phyloP scores from a whole-genome alignment of 2,113 vertebrate species.

The Ochotona princeps region DNA sequence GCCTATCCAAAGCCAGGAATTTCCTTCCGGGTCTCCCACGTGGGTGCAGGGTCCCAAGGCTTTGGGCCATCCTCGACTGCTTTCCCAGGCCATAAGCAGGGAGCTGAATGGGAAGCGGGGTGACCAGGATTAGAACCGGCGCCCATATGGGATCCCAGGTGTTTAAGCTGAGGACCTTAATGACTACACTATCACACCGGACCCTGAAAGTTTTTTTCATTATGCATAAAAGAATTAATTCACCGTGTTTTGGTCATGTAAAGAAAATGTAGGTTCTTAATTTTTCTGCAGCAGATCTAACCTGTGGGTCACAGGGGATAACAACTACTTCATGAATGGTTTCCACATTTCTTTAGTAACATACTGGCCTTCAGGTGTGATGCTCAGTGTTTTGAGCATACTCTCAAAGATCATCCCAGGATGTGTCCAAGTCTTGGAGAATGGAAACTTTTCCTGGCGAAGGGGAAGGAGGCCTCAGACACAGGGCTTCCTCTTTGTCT shows the following conservation, averaged over 20 bases:
- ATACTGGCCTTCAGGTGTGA: neutral
- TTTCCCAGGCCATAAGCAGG: too few species aligned
- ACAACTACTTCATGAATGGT: neutral
- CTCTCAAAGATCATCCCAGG: neutral
- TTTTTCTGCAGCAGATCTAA: neutral
- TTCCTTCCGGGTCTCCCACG: too few species aligned
- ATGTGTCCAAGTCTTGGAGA: neutral
- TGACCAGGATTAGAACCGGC: too few species aligned
- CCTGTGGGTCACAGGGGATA: too few species aligned
- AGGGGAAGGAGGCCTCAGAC: neutral
- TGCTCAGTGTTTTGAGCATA: neutral
- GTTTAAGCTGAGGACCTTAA: too few species aligned
- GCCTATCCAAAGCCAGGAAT: too few species aligned
- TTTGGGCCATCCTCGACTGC: too few species aligned
- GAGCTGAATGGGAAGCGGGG: too few species aligned
- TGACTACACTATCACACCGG: too few species aligned
- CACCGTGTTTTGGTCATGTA: neutral
- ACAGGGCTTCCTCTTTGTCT: neutral
- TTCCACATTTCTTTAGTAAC: neutral
- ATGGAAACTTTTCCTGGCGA: neutral
- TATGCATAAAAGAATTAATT: neutral
- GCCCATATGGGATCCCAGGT: too few species aligned
- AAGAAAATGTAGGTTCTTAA: neutral
- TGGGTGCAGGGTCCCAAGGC: too few species aligned
- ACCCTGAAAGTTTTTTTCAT: neutral